A percentile compares a stretch with the other conserved stretches of the same genome.
phyloP scores from a whole-genome alignment of 2,113 vertebrate genomes.

The Pristiophorus japonicus region DNA sequence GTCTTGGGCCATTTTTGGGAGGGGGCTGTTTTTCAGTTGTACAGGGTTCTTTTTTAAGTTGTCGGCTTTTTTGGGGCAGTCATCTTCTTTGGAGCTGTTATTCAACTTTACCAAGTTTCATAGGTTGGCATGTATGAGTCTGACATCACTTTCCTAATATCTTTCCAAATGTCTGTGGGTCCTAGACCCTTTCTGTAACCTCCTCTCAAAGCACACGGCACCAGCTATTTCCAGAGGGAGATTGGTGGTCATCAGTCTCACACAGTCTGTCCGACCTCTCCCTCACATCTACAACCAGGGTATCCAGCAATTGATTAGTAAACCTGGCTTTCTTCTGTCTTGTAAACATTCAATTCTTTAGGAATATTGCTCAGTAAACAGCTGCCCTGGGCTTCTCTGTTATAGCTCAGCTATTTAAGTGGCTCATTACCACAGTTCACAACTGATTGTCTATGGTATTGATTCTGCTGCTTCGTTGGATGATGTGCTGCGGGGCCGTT shows the following conservation, averaged over 20 bases:
- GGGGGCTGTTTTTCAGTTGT: neutral
- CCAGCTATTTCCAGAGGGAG: neutral
- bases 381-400: neutral
- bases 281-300: neutral
- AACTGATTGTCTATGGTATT: neutral
- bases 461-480: neutral
- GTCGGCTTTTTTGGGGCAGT: neutral
- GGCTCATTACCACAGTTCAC: neutral
- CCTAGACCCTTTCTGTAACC: neutral
- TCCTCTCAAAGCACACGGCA: neutral
- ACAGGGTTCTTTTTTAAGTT: neutral
- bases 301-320: neutral
- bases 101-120: neutral
- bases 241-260: neutral
- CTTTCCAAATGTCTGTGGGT: neutral
- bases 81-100: neutral
- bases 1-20: neutral
- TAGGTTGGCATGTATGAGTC: neutral
- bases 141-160: neutral
- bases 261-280: neutral
- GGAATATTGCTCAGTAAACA: neutral
- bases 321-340: neutral
- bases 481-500: neutral
- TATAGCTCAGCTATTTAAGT: neutral
- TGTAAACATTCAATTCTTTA: neutral